These are phyloP conservation scores for Lampris megalopsis DNA, from an alignment of 2,113 vertebrate species.

Conservation along the genomic window DNA sequence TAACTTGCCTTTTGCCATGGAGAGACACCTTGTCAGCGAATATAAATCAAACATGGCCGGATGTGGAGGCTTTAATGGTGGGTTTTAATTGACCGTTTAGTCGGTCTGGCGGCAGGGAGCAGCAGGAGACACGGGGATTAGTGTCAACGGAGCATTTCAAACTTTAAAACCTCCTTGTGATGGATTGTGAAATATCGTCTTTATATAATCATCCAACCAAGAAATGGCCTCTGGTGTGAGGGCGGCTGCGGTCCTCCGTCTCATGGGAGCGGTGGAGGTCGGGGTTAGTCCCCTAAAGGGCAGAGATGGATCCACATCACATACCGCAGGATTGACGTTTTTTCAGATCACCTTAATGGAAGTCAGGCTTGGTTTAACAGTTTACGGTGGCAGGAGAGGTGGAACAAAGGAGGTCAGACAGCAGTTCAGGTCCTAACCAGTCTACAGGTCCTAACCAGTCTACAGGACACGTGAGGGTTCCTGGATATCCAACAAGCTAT, in stretches of 20 bases:
- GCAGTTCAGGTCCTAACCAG: neutral
- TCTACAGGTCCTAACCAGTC: too few species aligned
- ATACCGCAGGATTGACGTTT: constrained; percentile 20
- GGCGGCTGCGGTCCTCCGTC: neutral
- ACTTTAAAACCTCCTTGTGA: neutral
- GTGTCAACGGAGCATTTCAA: constrained; percentile 40
- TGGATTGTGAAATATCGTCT: neutral
- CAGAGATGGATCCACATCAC: too few species aligned
- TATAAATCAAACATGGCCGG: neutral
- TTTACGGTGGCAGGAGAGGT: neutral
- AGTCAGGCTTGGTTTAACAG: neutral
- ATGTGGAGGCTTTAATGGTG: neutral
- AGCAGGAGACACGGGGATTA: constrained; percentile 46
- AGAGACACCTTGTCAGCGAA: neutral
- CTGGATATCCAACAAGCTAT: too few species aligned
- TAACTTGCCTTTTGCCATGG: neutral
- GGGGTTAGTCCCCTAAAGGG: neutral
- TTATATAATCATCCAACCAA: neutral
- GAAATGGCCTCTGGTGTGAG: constrained; percentile 6
- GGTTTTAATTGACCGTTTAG: constrained; percentile 54
- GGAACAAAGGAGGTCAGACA: constrained; percentile 4
- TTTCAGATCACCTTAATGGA: constrained; percentile 31
- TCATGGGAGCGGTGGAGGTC: neutral
- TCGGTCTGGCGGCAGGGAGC: constrained; percentile 10
- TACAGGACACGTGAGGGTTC: too few species aligned